phyloP scores from a whole-genome alignment of 2,797 vertebrate species.

The Sebastes cheni region DNA sequence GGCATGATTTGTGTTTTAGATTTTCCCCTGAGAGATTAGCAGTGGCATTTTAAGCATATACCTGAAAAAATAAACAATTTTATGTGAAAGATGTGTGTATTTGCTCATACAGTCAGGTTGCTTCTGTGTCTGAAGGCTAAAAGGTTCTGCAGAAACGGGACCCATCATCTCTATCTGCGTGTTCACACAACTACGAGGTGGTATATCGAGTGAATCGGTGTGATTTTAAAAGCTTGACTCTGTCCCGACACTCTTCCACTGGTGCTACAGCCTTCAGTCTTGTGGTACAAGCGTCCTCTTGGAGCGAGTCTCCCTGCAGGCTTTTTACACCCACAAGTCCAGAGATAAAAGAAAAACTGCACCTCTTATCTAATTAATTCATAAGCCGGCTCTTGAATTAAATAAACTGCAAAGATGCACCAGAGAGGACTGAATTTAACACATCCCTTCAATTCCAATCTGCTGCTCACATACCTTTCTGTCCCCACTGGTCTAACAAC shows the following conservation, averaged over 20 bases:
- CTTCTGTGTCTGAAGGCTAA: background rate
- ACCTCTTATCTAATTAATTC: conserved; percentile 14
- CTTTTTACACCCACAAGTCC: background rate
- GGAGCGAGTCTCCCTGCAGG: background rate
- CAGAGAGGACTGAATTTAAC: conserved; percentile 4
- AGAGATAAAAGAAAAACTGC: conserved; percentile 4
- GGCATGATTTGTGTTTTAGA: background rate
- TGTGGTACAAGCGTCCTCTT: background rate
- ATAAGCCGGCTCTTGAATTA: conserved; percentile 24
- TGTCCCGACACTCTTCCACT: background rate
- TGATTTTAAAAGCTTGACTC: background rate
- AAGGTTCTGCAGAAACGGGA: background rate
- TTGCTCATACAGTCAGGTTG: background rate
- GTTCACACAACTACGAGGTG: background rate
- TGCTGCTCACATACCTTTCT: background rate
- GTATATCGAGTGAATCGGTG: background rate
- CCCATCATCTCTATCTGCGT: background rate
- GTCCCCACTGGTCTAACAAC: background rate
- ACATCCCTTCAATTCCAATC: background rate
- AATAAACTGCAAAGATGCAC: conserved; percentile 5
- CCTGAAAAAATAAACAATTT: background rate
- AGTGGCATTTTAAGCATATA: background rate
- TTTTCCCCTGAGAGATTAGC: background rate
- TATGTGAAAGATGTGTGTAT: background rate
- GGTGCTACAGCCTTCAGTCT: background rate